These are phyloP conservation scores for Thysanoteuthis rhombus DNA, from an alignment of 2,888 invertebrate genomes.

Conservation along the genomic window DNA sequence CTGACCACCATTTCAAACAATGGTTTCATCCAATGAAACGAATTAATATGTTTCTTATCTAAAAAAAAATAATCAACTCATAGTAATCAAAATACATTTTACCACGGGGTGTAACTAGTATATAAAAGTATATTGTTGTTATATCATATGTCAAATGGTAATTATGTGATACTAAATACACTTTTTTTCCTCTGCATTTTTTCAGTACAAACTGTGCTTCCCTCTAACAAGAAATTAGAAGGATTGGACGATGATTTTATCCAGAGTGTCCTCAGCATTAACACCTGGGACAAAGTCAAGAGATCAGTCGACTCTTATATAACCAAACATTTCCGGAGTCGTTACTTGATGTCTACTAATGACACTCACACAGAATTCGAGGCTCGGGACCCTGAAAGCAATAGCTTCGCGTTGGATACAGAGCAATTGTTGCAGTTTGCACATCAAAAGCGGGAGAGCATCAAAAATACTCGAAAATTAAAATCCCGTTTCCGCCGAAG, in stretches of 20 bases:
- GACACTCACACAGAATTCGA: not conserved
- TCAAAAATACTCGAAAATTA: not conserved
- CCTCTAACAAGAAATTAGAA: not conserved
- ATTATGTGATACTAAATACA: not conserved
- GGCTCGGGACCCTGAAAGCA: not conserved
- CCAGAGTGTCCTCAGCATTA: not conserved
- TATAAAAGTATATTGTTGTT: too few species aligned
- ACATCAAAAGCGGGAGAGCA: not conserved
- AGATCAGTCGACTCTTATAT: not conserved
- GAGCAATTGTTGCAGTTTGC: not conserved
- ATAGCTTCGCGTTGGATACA: not conserved
- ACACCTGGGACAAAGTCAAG: constrained; percentile 13
- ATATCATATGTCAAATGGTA: not conserved
- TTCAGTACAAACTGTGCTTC: not conserved
- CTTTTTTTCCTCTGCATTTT: not conserved
- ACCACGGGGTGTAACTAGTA: too few species aligned
- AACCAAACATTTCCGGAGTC: not conserved
- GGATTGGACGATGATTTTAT: not conserved
- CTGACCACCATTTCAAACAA: too few species aligned
- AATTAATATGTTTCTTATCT: too few species aligned
- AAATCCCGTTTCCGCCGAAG: not conserved
- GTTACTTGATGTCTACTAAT: not conserved
- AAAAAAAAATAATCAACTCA: too few species aligned
- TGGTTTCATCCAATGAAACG: too few species aligned
- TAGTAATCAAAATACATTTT: too few species aligned